Base-by-base conservation (phyloP, 2,888 invertebrate genomes). In the Pardosa pseudoannulata region DNA sequence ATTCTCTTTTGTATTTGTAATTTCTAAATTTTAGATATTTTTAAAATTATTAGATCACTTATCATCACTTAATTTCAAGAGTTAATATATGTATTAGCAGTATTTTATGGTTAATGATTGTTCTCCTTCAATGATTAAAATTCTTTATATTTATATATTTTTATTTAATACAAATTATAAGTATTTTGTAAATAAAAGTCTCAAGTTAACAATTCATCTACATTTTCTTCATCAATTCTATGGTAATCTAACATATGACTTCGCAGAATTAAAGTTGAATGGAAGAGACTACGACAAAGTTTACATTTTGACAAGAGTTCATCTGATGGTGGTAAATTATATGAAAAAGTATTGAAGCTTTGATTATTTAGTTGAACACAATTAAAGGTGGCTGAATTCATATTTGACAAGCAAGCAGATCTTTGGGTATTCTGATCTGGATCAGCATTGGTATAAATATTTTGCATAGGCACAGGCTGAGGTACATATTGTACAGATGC, bases 161-260 rank as follows among this genome's bases (percentile, higher is more conserved):
- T n/a, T n/a, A n/a, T n/a, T n/a, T n/a, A n/a, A n/a, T 50, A 50
- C 50, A 50, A 46, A 16, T 16, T 6, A 50, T 6, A 2, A 13
- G 2, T 13, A 50, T 50, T 5, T 46, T 46, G 7, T 46, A 6
- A 3, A 46, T n/a, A 46, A 46, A n/a, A n/a, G n/a, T n/a, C n/a
- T 67, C 28, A 85, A 2, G 72, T 41, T 23, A 87, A 27, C 31
- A 87, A 70, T 39, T 82, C 81, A 67, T 87, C 85, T 62, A 88
- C 75, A 65, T 85, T 79, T 67, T 88, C 88, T 78, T 82, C 76
- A 19, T 88, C 88, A 19, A 88, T 83, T 79, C 88, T 80, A 72
- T 88, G 88, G 74, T 85, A 88, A 16, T 88, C 88, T 32, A 88
- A 75, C 32, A 88, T 65, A 75, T 88, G 88, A 78, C 70, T 76